phyloP scores from a whole-genome alignment of 2,888 invertebrate species.

The Globia sparganii region DNA sequence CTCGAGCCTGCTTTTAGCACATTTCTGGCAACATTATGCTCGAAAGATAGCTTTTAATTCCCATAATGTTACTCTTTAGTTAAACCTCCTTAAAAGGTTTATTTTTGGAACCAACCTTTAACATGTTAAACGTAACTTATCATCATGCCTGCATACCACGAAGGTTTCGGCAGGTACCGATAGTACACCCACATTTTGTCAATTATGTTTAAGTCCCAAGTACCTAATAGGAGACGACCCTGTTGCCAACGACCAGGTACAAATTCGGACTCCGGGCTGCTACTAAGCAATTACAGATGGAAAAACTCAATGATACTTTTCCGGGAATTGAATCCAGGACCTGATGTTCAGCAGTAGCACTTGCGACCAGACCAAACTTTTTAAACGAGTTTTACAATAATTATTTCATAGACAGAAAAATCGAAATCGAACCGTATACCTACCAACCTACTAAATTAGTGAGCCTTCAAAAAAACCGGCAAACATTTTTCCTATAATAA shows the following conservation, averaged over 20 bases:
- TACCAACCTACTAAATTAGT: conserved; percentile 29
- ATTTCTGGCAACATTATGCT: conserved; percentile 1
- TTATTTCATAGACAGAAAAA: not conserved
- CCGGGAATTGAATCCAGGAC: no score
- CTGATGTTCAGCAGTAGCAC: not conserved
- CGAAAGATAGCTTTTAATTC: not conserved
- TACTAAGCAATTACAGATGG: not conserved
- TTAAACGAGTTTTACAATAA: conserved; percentile 5
- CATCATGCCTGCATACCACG: no score
- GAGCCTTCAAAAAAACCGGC: conserved; percentile 37
- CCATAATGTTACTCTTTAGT: not conserved
- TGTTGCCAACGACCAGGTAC: not conserved
- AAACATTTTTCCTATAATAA: conserved; percentile 32
- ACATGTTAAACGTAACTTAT: not conserved
- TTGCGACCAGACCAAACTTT: not conserved
- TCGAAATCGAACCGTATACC: conserved; percentile 9
- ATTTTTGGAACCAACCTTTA: conserved; percentile 6
- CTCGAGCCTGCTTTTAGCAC: not conserved
- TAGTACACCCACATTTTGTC: not conserved
- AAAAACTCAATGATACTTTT: not conserved
- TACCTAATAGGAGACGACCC: not conserved
- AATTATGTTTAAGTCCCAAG: not conserved
- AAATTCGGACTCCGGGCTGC: not conserved
- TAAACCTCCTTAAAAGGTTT: not conserved
- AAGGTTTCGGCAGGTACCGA: not conserved